These are phyloP conservation scores for Mayetiola destructor DNA, from an alignment of 2,888 invertebrate genomes.

Conservation along the genomic window DNA sequence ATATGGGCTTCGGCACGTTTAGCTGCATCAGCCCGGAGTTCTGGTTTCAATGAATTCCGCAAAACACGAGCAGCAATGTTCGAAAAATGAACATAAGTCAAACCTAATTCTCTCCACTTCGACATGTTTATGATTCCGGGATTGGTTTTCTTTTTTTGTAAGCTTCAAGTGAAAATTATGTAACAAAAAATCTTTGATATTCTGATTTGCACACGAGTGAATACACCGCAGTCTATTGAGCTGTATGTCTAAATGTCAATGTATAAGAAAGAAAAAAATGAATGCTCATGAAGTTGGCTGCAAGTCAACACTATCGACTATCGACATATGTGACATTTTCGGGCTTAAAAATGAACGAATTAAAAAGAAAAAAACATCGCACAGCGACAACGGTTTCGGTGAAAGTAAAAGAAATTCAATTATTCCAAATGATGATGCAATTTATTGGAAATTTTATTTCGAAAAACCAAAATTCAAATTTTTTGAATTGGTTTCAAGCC, in stretches of 20 bases:
- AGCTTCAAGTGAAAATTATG: constrained; percentile 6
- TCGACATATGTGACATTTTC: not conserved
- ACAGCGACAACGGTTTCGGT: no score
- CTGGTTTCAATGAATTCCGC: constrained; percentile 64
- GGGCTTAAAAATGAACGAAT: no score
- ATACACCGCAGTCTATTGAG: not conserved
- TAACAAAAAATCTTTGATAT: not conserved
- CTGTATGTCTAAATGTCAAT: not conserved
- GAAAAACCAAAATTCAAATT: constrained; percentile 51
- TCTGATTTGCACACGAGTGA: not conserved
- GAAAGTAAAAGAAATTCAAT: no score
- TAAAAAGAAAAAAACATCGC: constrained; percentile 2
- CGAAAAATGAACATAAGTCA: constrained; percentile 91
- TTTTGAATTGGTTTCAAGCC: constrained; percentile 82
- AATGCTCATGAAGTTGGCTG: not conserved
- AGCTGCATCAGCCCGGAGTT: constrained; percentile 53
- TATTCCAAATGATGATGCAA: not conserved
- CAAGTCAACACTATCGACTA: not conserved
- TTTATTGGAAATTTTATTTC: not conserved
- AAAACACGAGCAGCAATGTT: constrained; percentile 79
- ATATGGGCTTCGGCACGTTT: constrained; percentile 64
- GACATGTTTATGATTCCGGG: no score
- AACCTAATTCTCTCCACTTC: constrained; percentile 64
- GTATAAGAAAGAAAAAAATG: not conserved
- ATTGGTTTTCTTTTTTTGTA: no score